Conservation (phyloP, 2,888 invertebrate species). For the Nephrotoma appendiculata region DNA sequence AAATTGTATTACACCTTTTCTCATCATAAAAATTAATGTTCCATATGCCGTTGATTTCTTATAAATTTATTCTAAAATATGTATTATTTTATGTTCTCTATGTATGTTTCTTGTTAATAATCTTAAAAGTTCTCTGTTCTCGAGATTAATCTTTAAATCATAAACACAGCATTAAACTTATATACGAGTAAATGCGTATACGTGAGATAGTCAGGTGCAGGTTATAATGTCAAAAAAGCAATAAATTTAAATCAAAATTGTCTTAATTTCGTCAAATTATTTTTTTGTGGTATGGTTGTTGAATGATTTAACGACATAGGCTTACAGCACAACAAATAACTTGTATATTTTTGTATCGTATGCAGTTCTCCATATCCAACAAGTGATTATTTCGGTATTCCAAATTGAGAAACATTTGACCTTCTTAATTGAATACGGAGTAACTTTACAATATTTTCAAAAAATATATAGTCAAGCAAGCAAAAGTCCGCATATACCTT, state of each 20-base stretch:
- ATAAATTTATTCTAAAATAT: neutral
- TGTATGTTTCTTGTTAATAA: neutral
- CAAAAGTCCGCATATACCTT: no score
- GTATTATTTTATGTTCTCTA: neutral
- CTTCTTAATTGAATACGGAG: neutral
- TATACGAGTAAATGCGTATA: neutral
- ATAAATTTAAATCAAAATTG: neutral
- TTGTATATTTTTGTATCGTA: neutral
- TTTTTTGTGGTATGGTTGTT: neutral
- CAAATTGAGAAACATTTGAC: neutral
- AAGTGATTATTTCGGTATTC: neutral
- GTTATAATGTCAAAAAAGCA: neutral
- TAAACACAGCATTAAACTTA: neutral
- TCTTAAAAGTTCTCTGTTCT: neutral
- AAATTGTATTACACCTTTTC: neutral
- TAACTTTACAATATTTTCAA: no score
- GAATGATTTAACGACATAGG: neutral
- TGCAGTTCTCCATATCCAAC: neutral
- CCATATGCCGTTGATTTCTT: neutral
- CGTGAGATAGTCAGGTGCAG: neutral
- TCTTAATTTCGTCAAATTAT: neutral
- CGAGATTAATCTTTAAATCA: neutral
- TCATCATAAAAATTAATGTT: neutral
- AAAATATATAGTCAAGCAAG: no score
- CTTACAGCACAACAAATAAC: neutral